Base-by-base conservation (phyloP, 2,888 invertebrate genomes). In the Leucozona laternaria region DNA sequence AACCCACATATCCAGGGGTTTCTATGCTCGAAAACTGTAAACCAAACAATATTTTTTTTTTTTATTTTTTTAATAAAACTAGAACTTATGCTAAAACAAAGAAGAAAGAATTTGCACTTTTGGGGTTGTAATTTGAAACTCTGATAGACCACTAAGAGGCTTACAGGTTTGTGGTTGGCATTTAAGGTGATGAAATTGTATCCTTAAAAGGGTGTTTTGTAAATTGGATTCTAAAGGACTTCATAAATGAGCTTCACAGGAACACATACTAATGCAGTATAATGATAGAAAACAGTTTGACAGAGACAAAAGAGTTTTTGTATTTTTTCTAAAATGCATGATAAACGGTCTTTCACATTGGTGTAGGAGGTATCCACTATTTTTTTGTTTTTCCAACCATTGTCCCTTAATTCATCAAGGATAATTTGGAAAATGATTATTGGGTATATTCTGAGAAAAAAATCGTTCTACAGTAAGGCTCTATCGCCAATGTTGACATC, bases 11-110 rank as follows among this genome's bases (percentile, higher is more conserved):
- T 25, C 97, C 97, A 37, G 97, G 96, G 0, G 97, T 96, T 92
- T 97, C 97, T 89, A 97, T 93, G 90, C 96, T 96, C 70, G 97
- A 95, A 93, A 97, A 97, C 97, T 97, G 92, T 25, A 92, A 93
- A 87, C 72, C 88, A 25, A 53, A 53, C 11, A 53, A 25, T n/a
- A 53, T n/a, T 15, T 2, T 11, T 22, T 22, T 50, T 5, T 8
- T 5, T 4, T 5, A 11, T 15, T 2, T 11, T 22, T 22, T 50
- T 5, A 11, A 13, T 4, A 13, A 11, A 17, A 22, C 11, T 2
- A 1, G 0, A 6, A 4, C 2, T 15, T 13, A 13, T 15, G 10
- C 0, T 4, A 11, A 37, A 37, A 40, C 13, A 92, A 93, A 88
- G 75, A 88, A 22, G 1, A 53, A 53, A 25, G 1, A 22, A 50